phyloP scores from a whole-genome alignment of 2,797 vertebrate species.

The Hydrolagus colliei region DNA sequence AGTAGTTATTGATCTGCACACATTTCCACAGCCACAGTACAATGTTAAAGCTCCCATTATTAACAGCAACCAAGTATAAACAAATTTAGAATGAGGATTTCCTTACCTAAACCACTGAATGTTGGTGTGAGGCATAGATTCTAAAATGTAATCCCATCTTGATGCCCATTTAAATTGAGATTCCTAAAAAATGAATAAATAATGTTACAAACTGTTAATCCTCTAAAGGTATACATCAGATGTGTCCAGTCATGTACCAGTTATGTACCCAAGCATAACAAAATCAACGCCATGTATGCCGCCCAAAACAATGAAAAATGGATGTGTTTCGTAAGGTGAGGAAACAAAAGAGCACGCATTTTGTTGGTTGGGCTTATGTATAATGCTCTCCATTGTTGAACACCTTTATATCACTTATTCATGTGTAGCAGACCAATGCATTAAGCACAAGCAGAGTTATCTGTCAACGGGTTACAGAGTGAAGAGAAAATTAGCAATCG shows the following conservation, averaged over 20 bases:
- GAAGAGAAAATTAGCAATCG: too few species aligned
- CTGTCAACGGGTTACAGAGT: too few species aligned
- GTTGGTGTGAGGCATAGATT: constrained; percentile 88
- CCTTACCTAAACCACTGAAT: constrained; percentile 92
- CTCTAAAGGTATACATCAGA: too few species aligned
- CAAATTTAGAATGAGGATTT: neutral
- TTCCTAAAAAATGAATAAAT: constrained; percentile 55
- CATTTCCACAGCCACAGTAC: neutral
- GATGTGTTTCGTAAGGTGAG: too few species aligned
- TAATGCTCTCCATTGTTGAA: too few species aligned
- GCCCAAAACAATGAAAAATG: neutral
- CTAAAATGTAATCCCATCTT: constrained; percentile 90
- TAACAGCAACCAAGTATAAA: too few species aligned
- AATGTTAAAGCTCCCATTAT: neutral
- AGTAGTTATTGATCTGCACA: neutral
- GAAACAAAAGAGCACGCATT: too few species aligned
- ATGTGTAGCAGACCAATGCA: too few species aligned
- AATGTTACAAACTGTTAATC: neutral
- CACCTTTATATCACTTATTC: too few species aligned
- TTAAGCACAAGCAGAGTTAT: too few species aligned
- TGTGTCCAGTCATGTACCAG: too few species aligned
- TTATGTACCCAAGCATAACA: neutral
- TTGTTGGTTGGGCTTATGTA: too few species aligned
- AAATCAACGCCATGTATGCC: constrained; percentile 41
- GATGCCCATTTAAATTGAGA: constrained; percentile 83